Evolutionary conservation across 1,140 invertebrate species (phyloP).

Genomic region (Drosophila simulans): DNA sequence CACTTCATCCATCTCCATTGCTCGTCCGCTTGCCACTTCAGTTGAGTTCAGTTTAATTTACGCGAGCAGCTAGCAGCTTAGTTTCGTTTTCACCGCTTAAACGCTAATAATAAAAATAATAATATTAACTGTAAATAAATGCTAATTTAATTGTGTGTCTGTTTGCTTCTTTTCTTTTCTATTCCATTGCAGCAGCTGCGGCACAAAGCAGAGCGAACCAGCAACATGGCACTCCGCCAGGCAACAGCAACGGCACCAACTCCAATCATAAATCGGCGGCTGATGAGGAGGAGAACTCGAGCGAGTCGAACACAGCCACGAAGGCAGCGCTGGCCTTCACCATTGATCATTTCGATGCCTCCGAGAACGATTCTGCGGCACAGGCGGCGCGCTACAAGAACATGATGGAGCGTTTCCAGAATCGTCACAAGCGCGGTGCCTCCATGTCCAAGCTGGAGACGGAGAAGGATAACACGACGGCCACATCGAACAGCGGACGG

Average conservation of each 20-base stretch:
- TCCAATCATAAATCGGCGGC: conserved; percentile 11
- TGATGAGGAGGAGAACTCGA: conserved; percentile 64
- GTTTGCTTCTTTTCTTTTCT: conserved; percentile 31
- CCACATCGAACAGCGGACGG: conserved; percentile 39
- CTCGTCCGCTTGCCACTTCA: conserved; percentile 55
- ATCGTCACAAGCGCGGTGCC: conserved; percentile 88
- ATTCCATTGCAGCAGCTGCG: conserved; percentile 67
- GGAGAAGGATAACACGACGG: conserved; percentile 29
- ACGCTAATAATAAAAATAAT: conserved; percentile 60
- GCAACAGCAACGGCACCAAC: conserved; percentile 26
- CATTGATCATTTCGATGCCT: conserved; percentile 89
- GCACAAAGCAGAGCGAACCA: conserved; percentile 63
- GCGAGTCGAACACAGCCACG: conserved; percentile 60
- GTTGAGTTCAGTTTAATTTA: conserved; percentile 50
- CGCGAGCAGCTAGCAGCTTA: conserved; percentile 23
- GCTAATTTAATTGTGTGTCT: conserved; percentile 71
- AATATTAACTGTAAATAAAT: conserved; percentile 75
- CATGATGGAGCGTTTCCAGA: conserved; percentile 89
- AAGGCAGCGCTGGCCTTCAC: conserved; percentile 87
- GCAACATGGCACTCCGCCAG: conserved; percentile 6
- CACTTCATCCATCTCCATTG: not conserved
- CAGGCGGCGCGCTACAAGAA: conserved; percentile 86
- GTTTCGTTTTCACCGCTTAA: conserved; percentile 72
- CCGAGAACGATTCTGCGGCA: conserved; percentile 86
- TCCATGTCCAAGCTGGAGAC: conserved; percentile 88